These are phyloP conservation scores for Lochmaea capreae DNA, from an alignment of 2,888 invertebrate species.

Conservation along the genomic window DNA sequence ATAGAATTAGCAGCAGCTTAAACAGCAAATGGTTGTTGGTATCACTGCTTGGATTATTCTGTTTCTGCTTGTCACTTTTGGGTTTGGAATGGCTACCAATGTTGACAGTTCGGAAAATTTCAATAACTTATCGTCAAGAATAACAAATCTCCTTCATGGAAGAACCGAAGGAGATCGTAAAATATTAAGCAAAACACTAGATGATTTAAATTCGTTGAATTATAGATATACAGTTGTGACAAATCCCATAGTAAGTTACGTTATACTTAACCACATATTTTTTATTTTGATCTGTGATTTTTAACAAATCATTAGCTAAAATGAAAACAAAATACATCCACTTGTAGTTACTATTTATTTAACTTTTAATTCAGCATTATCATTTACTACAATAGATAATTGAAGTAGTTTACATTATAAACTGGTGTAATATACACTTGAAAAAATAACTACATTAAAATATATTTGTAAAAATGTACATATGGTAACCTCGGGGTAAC, in stretches of 20 bases:
- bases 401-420: no score
- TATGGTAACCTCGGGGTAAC: no score
- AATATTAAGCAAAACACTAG: slow-evolving; percentile 69
- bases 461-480: no score
- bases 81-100: slow-evolving; percentile 45
- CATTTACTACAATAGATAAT: no score
- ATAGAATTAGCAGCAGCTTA: not conserved
- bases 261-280: slow-evolving; percentile 24
- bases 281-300: not conserved
- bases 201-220: slow-evolving; percentile 74
- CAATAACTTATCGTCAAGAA: slow-evolving; percentile 58
- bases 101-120: slow-evolving; percentile 54
- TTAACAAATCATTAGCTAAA: no score
- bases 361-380: no score
- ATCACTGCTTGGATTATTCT: not conserved
- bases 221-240: slow-evolving; percentile 65
- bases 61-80: not conserved
- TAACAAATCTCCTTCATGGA: slow-evolving; percentile 57
- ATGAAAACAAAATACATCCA: no score
- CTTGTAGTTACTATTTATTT: no score
- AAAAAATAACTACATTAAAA: no score
- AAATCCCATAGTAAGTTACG: slow-evolving; percentile 57
- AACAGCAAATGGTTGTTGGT: not conserved
- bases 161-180: slow-evolving; percentile 64
- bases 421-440: no score